phyloP scores from a whole-genome alignment of 2,888 invertebrate species.

The Epistrophella euchroma region DNA sequence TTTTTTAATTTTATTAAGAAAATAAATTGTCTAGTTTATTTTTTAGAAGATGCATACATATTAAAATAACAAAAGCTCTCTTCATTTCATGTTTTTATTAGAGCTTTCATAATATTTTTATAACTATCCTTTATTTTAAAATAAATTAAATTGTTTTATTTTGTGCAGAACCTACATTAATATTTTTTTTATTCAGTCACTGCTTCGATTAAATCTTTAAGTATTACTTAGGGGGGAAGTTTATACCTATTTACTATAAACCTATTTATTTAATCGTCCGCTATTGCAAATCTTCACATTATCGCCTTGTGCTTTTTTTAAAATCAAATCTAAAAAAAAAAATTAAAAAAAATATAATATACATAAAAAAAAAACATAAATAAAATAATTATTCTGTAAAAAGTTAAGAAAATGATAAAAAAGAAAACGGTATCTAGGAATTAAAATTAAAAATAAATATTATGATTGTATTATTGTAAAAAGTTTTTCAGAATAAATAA shows the following conservation, averaged over 20 bases:
- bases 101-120: not conserved
- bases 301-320: conserved; percentile 71
- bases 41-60: not conserved
- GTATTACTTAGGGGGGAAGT: conserved; percentile 16
- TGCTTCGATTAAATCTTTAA: not conserved
- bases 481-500: conserved; percentile 58
- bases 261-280: conserved; percentile 66
- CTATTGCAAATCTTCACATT: conserved; percentile 70
- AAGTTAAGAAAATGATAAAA: conserved; percentile 62
- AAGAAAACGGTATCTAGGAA: conserved; percentile 49
- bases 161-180: not conserved
- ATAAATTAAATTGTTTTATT: not conserved
- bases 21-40: not conserved
- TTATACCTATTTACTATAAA: conserved; percentile 51
- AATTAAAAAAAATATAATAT: conserved; percentile 49
- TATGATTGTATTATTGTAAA: conserved; percentile 71
- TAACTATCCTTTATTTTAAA: not conserved
- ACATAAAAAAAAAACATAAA: conserved; percentile 17
- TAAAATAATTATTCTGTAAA: conserved; percentile 63
- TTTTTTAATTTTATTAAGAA: not conserved
- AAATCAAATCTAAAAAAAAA: conserved; percentile 15
- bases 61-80: conserved; percentile 33
- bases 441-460: conserved; percentile 35
- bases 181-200: not conserved
- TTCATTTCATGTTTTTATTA: not conserved